phyloP scores from a whole-genome alignment of 2,888 invertebrate species.

The Fragum sueziense region DNA sequence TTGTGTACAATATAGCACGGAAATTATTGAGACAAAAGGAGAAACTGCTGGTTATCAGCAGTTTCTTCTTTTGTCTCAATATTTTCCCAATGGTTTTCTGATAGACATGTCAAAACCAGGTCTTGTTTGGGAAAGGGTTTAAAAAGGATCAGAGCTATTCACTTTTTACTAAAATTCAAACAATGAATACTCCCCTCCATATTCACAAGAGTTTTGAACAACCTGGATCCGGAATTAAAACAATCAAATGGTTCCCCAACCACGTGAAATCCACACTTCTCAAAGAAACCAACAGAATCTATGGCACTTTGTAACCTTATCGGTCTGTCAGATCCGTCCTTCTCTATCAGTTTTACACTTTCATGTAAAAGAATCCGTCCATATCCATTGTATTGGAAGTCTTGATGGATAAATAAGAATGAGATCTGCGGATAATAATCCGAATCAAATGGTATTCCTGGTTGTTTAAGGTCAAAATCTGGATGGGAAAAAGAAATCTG shows the following conservation, averaged over 20 bases:
- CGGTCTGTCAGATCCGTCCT: constrained; percentile 42
- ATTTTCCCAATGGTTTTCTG: too few relatives aligned
- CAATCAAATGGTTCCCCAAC: constrained; percentile 61
- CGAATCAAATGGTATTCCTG: constrained; percentile 53
- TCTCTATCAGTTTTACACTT: constrained; percentile 53
- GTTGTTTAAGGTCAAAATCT: constrained; percentile 36
- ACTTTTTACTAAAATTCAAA: background rate
- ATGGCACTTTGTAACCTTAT: constrained; percentile 67
- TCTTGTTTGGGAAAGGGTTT: too few relatives aligned
- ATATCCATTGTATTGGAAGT: constrained; percentile 62
- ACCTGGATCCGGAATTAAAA: constrained; percentile 55
- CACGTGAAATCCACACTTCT: constrained; percentile 62
- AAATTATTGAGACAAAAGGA: background rate
- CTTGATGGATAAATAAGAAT: constrained; percentile 68
- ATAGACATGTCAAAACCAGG: too few relatives aligned
- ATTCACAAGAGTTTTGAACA: constrained; percentile 63
- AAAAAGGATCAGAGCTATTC: too few relatives aligned
- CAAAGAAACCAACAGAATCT: constrained; percentile 65
- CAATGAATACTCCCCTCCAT: constrained; percentile 44
- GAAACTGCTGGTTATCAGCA: background rate
- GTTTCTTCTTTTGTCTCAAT: background rate
- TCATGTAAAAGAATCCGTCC: constrained; percentile 58
- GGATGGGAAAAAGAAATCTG: constrained; percentile 59
- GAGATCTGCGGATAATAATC: constrained; percentile 65
- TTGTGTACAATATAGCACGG: too few relatives aligned